phyloP scores from a whole-genome alignment of 2,797 vertebrate species.

The Lepilemur septentrionalis region DNA sequence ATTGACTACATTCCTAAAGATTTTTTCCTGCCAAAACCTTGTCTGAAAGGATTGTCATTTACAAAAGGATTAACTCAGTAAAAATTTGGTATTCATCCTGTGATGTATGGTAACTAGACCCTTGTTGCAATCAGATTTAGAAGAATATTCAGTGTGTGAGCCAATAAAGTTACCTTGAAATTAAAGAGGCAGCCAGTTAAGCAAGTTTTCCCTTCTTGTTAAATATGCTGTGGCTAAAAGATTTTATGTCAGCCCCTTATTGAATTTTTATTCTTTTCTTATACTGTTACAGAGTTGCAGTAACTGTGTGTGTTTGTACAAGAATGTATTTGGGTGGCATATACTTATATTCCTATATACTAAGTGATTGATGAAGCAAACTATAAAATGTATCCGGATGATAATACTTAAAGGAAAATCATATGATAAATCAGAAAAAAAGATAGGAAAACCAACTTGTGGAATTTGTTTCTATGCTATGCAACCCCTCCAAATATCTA shows the following conservation, averaged over 20 bases:
- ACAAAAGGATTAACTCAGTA: background rate
- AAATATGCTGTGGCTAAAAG: slow-evolving; percentile 17
- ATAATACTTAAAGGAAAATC: background rate
- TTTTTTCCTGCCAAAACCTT: background rate
- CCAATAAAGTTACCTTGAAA: background rate
- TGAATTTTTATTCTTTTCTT: background rate
- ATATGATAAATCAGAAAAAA: background rate
- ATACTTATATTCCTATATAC: background rate
- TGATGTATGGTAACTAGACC: background rate
- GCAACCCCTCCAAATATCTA: background rate
- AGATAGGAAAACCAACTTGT: background rate
- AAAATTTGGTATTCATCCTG: background rate
- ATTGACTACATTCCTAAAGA: background rate
- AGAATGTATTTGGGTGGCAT: background rate
- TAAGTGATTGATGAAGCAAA: background rate
- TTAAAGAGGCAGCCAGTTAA: background rate
- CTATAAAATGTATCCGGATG: background rate
- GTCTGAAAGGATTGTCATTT: background rate
- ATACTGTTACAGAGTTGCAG: background rate
- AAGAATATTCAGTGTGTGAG: background rate
- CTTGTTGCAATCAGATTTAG: background rate
- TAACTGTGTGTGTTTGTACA: background rate
- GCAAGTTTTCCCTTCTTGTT: background rate
- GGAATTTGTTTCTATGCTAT: background rate
- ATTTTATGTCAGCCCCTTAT: background rate